Evolutionary conservation across 1,140 invertebrate genomes (phyloP), one percentile per base, ranked within the genome.

Genomic region (Bemisia tabaci): DNA sequence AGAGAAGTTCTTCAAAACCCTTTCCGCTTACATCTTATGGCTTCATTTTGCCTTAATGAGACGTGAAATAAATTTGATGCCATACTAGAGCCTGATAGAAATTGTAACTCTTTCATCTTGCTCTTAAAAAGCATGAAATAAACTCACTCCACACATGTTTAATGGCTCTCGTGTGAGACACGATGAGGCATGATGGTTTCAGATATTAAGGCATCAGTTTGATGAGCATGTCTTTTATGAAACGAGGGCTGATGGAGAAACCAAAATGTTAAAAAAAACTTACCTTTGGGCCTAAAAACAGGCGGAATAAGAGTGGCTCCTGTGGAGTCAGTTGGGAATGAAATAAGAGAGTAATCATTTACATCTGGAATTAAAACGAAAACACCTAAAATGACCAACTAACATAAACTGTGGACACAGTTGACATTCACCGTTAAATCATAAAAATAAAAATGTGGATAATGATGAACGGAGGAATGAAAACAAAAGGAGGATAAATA

Each of bases 261-360:
- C 5, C 33, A 48, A 48, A 48, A 48, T 48, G 17, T 48, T 48
- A 17, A 48, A 5, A 48, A 17, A 48, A 48, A 48, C 33, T 48
- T 85, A 89, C 87, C 88, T 88, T 86, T 84, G 70, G 85, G 83
- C 76, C 83, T 84, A 74, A 86, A 80, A 73, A 88, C 82, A 72
- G 84, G 82, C 72, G 88, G 87, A 76, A 86, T 82, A 76, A 84
- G 82, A 71, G 85, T 83, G 68, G 81, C 83, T 76, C 88, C 87
- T 72, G 82, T 82, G 68, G 87, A 86, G 82, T 90, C 87, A 75
- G 87, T 89, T 73, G 88, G 87, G 79, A 87, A 89, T 77, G 86
- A 81, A 79, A 87, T 81, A 79, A 87, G 82, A 80, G 83, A 87
- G 84, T 86, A 87, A 82, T 88, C 85, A 82, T 85, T 83, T 76